Percentiles rank a stretch among this genome's conserved stretches.
Evolutionary conservation across 2,113 vertebrate species (phyloP).

Genomic region (Zootoca vivipara): DNA sequence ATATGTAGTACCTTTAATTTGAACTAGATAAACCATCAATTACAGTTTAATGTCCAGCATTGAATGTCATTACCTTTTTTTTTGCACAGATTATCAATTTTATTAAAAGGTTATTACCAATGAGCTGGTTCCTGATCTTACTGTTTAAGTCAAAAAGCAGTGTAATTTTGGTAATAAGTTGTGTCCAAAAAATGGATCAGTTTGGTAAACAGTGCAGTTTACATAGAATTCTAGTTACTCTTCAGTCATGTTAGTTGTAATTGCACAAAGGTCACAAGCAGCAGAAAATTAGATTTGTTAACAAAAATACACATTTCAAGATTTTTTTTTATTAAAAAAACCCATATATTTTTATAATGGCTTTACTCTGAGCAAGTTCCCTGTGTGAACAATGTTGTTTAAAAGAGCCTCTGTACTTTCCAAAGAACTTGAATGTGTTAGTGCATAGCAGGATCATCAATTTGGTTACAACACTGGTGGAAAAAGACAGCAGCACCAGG

Average conservation of each 20-base stretch:
- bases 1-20: not conserved
- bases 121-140: not conserved
- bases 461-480: conserved; percentile 69
- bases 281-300: conserved; percentile 53
- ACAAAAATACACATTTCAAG: conserved; percentile 76
- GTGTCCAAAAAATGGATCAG: no score
- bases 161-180: conserved; percentile 16
- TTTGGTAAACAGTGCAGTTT: not conserved
- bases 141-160: conserved; percentile 34
- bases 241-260: conserved; percentile 51
- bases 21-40: not conserved
- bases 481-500: conserved; percentile 67
- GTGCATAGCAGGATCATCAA: conserved; percentile 77
- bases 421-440: conserved; percentile 74
- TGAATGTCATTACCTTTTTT: not conserved
- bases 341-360: conserved; percentile 45
- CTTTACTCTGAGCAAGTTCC: conserved; percentile 59
- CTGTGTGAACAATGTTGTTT: conserved; percentile 72
- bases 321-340: conserved; percentile 11
- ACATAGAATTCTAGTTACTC: conserved; percentile 5
- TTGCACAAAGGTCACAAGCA: conserved; percentile 17
- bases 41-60: not conserved
- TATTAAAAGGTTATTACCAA: not conserved
- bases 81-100: not conserved
- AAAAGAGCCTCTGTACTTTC: conserved; percentile 59